Conservation (phyloP, 2,797 vertebrate genomes). For the Galaxias olidus region DNA sequence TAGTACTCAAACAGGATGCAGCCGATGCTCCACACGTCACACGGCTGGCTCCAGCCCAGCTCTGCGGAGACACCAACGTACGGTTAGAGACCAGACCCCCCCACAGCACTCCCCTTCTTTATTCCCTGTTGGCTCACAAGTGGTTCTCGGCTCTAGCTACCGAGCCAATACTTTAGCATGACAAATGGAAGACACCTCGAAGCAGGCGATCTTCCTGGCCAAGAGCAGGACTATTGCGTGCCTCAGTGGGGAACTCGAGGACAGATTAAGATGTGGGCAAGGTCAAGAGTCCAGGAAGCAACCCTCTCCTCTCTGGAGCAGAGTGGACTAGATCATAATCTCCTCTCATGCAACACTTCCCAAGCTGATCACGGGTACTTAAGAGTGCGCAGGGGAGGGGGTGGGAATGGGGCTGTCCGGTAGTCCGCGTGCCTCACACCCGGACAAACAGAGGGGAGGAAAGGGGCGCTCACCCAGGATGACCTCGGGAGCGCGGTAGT, state of each 20-base stretch:
- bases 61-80: constrained; percentile 68
- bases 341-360: neutral
- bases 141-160: no score
- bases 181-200: no score
- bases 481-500: constrained; percentile 95
- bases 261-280: no score
- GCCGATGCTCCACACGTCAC: constrained; percentile 98
- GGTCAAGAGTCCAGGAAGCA: no score
- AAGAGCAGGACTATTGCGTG: no score
- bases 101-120: no score
- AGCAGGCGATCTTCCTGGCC: no score
- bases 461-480: constrained; percentile 83
- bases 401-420: neutral
- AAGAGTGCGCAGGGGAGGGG: neutral
- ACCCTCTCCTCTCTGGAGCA: no score
- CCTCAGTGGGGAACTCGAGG: no score
- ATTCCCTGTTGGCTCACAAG: no score
- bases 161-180: no score
- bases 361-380: neutral
- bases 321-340: neutral
- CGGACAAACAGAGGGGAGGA: neutral
- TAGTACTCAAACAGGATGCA: constrained; percentile 99
- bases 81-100: neutral
- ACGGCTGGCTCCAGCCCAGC: constrained; percentile 95
- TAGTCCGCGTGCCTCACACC: neutral